These are phyloP conservation scores for Nephotettix cincticeps DNA, from an alignment of 1,140 invertebrate genomes.

Conservation along the genomic window DNA sequence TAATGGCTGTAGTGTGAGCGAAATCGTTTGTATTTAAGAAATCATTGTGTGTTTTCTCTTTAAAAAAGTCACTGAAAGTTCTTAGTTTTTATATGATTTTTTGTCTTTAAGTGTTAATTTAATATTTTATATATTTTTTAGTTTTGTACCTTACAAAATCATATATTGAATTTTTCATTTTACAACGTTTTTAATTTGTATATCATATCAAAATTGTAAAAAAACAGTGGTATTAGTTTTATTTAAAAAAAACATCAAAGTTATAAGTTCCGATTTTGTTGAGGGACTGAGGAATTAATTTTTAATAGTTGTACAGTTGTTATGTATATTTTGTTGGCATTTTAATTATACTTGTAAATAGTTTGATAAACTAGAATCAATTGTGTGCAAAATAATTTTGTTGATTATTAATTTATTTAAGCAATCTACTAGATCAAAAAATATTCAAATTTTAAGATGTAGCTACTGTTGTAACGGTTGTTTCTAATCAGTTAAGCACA, in stretches of 20 bases:
- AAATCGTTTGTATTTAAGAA: background rate
- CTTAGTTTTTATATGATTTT: background rate
- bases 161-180: too few relatives aligned
- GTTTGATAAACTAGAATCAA: background rate
- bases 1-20: slow-evolving; percentile 1
- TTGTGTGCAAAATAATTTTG: slow-evolving; percentile 19
- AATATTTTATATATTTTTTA: background rate
- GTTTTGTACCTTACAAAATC: background rate
- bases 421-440: background rate
- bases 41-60: background rate
- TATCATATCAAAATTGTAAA: too few relatives aligned
- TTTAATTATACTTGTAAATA: slow-evolving; percentile 11
- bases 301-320: slow-evolving; percentile 6
- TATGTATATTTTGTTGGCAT: slow-evolving; percentile 21
- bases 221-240: too few relatives aligned
- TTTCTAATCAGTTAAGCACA: slow-evolving; percentile 3
- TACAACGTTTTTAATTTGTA: too few relatives aligned
- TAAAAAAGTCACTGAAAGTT: background rate
- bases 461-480: too few relatives aligned
- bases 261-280: too few relatives aligned
- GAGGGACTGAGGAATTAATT: background rate
- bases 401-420: slow-evolving; percentile 9
- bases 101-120: background rate
- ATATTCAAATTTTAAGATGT: background rate
- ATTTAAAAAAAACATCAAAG: too few relatives aligned